Conservation (phyloP, 2,888 invertebrate genomes). For the Strigamia transsilvanica region DNA sequence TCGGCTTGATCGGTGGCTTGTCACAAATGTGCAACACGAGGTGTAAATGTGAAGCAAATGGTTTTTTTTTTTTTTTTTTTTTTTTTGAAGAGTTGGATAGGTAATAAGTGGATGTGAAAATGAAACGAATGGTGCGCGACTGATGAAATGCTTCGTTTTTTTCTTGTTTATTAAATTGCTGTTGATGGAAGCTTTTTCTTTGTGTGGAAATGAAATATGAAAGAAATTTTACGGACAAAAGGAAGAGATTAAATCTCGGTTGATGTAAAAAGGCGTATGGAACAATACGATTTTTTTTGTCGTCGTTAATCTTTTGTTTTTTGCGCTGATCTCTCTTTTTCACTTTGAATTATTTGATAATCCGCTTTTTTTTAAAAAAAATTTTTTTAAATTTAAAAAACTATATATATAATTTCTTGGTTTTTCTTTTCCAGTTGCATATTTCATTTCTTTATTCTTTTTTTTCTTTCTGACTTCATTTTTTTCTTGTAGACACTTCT, state of each 20-base stretch:
- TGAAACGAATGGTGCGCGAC: not conserved
- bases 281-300: too few species aligned
- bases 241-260: not conserved
- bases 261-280: not conserved
- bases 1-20: slow-evolving; percentile 49
- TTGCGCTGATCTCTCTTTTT: not conserved
- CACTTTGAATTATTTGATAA: not conserved
- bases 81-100: not conserved
- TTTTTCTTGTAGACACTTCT: not conserved
- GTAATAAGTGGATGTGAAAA: slow-evolving; percentile 7
- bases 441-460: slow-evolving; percentile 18
- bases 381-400: not conserved
- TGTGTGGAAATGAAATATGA: not conserved
- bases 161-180: not conserved
- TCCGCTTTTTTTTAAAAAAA: not conserved
- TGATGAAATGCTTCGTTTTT: slow-evolving; percentile 2
- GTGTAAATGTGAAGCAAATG: slow-evolving; percentile 46
- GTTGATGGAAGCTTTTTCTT: not conserved
- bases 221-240: too few species aligned
- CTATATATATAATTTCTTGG: not conserved
- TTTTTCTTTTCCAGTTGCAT: not conserved
- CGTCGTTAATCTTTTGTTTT: too few species aligned
- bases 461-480: not conserved
- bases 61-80: slow-evolving; percentile 10
- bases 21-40: slow-evolving; percentile 41